Conservation (phyloP, 2,888 invertebrate genomes). For the Drosophila mettleri region DNA sequence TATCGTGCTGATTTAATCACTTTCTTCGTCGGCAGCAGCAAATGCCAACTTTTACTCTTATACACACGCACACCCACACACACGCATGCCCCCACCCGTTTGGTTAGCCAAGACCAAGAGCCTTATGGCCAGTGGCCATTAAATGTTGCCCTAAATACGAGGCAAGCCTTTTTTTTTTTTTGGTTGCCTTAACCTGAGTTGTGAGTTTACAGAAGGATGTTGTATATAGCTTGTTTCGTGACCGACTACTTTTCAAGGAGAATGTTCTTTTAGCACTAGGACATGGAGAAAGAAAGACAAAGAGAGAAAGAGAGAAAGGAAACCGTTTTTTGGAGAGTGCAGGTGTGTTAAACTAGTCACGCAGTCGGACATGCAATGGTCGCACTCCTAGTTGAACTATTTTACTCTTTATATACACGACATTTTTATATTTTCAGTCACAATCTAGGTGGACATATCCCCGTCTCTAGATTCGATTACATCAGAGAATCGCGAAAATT, state of each 20-base stretch:
- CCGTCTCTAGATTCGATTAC: constrained; percentile 27
- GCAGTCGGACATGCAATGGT: constrained; percentile 75
- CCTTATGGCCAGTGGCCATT: constrained; percentile 79
- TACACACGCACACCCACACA: constrained; percentile 47
- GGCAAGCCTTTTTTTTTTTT: constrained; percentile 81
- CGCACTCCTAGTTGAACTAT: constrained; percentile 40
- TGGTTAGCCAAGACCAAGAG: constrained; percentile 65
- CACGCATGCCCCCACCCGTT: constrained; percentile 14
- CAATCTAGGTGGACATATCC: constrained; percentile 46
- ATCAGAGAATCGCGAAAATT: constrained; percentile 55
- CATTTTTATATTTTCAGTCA: constrained; percentile 46
- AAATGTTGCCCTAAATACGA: constrained; percentile 79
- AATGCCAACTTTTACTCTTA: constrained; percentile 77
- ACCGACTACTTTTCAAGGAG: constrained; percentile 80
- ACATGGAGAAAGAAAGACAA: constrained; percentile 7
- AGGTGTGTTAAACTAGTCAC: constrained; percentile 76
- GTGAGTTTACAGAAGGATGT: constrained; percentile 63
- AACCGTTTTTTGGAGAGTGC: constrained; percentile 32
- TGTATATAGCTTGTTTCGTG: constrained; percentile 71
- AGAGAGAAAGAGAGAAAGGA: background rate
- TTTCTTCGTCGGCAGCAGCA: constrained; percentile 74
- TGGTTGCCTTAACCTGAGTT: constrained; percentile 70
- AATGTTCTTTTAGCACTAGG: constrained; percentile 35
- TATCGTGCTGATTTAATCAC: constrained; percentile 81
- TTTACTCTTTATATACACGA: constrained; percentile 38